Base-by-base conservation (phyloP, 1,140 invertebrate genomes). In the Diabrotica virgifera region DNA sequence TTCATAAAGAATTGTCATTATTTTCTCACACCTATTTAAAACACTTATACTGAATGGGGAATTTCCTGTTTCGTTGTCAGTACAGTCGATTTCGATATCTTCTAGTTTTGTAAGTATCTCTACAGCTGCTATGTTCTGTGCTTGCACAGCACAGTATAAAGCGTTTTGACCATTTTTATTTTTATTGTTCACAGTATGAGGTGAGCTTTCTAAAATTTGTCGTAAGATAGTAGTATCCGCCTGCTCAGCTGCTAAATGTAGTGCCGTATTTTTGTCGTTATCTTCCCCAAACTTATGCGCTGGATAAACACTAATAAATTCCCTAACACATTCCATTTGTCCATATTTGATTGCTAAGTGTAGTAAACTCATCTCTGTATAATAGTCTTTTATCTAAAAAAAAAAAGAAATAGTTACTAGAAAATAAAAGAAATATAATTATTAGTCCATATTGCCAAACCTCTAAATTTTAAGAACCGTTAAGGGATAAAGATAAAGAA, bases 301-400 rank as follows among this genome's bases (percentile, higher is more conserved):
- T 0, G 36, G 38, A 46, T 37, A n/a, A 13, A 8, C 35, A 2
- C 46, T 13, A 12, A 46, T 5, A 4, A 59, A 24, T 5, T 37
- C 46, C 36, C 10, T 40, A 6, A 59, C 12, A 37, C 36, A 36
- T 12, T 59, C 57, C 8, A 13, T 6, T 14, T 59, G 37, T 40
- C 9, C 38, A 5, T 36, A 11, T 40, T 12, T 59, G 12, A 59
- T 38, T 37, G 57, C 57, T 13, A 59, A 37, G 13, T 59, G 57
- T n/a, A 59, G 57, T 40, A 59, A 13, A 38, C 57, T 59, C 57
- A 40, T 59, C n/a, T 37, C 46, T 54, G 53, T 13, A 13, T 6
- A 54, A 12, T 10, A 38, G 40, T 59, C 36, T n/a, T 38, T 8
- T 40, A 59, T 40, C 57, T 59, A 37, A 13, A 59, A 59, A 40